Conservation (phyloP, 1,140 invertebrate species). For the Ephestia elutella region DNA sequence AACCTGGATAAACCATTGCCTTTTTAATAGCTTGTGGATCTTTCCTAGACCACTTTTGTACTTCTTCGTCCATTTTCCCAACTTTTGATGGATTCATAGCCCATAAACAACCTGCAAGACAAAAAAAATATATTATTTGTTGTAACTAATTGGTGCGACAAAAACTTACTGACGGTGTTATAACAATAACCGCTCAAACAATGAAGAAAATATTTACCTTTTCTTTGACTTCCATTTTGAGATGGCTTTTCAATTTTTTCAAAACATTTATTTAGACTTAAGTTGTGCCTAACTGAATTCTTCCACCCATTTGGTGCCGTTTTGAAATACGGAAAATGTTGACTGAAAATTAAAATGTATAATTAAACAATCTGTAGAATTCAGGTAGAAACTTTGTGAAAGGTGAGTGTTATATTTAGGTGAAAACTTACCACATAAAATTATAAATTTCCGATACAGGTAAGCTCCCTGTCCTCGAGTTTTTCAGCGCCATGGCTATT, state of each 20-base stretch:
- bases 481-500: slow-evolving; percentile 97
- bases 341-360: slow-evolving; percentile 78
- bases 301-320: slow-evolving; percentile 98
- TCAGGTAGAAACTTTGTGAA: background rate
- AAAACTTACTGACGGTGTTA: no score
- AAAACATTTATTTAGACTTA: slow-evolving; percentile 97
- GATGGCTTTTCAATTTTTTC: slow-evolving; percentile 97
- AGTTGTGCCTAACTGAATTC: slow-evolving; percentile 96
- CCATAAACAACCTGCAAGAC: slow-evolving; percentile 87
- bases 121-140: background rate
- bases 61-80: slow-evolving; percentile 97
- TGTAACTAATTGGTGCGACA: no score
- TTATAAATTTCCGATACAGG: slow-evolving; percentile 99
- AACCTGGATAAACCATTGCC: slow-evolving; percentile 92
- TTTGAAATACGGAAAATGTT: slow-evolving; percentile 98
- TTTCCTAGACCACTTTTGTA: slow-evolving; percentile 96
- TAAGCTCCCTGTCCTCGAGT: slow-evolving; percentile 93
- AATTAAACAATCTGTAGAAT: background rate
- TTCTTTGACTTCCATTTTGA: slow-evolving; percentile 85
- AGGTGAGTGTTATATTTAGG: no score
- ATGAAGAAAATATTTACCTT: slow-evolving; percentile 66
- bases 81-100: slow-evolving; percentile 96
- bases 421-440: slow-evolving; percentile 94
- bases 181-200: background rate
- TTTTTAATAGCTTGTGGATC: slow-evolving; percentile 89